Percentiles rank a stretch among this genome's conserved stretches.
phyloP scores from a whole-genome alignment of 2,113 vertebrate genomes.

The Neogobius melanostomus region DNA sequence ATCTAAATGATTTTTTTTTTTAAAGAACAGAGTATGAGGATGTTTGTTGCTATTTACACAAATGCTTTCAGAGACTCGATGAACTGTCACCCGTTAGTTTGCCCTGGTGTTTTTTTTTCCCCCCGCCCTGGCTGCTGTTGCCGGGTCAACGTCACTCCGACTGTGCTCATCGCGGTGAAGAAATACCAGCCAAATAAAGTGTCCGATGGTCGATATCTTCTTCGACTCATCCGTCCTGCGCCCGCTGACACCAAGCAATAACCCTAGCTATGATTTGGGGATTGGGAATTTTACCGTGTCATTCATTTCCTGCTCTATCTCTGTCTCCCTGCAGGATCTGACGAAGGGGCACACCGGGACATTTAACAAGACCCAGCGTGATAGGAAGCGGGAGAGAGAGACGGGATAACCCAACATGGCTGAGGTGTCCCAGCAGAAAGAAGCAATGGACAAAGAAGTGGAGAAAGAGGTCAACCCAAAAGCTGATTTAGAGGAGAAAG shows the following conservation, averaged over 20 bases:
- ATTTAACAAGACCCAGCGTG: conserved; percentile 7
- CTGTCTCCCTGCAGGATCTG: conserved; percentile 21
- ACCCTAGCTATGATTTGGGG: background rate
- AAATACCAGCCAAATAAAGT: conserved; percentile 28
- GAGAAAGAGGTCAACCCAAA: conserved; percentile 1
- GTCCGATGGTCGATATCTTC: conserved; percentile 37
- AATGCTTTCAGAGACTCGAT: too few relatives aligned
- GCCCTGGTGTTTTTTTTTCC: too few relatives aligned
- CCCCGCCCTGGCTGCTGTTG: too few relatives aligned
- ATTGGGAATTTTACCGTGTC: conserved; percentile 22
- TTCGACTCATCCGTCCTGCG: conserved; percentile 46
- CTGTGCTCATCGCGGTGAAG: conserved; percentile 3
- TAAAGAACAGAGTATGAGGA: too few relatives aligned
- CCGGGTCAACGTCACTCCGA: too few relatives aligned
- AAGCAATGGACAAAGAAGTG: conserved; percentile 5
- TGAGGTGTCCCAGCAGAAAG: conserved; percentile 78
- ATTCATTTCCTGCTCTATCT: conserved; percentile 42
- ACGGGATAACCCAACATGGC: conserved; percentile 76
- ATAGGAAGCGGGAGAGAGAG: conserved; percentile 32
- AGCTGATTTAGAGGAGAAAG: background rate
- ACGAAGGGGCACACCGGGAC: conserved; percentile 21
- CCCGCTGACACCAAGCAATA: conserved; percentile 32
- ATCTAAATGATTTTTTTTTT: too few relatives aligned
- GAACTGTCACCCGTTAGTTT: too few relatives aligned
- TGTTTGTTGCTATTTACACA: too few relatives aligned